Base-by-base conservation (phyloP, 2,888 invertebrate genomes). In the Stomorhina lunata region DNA sequence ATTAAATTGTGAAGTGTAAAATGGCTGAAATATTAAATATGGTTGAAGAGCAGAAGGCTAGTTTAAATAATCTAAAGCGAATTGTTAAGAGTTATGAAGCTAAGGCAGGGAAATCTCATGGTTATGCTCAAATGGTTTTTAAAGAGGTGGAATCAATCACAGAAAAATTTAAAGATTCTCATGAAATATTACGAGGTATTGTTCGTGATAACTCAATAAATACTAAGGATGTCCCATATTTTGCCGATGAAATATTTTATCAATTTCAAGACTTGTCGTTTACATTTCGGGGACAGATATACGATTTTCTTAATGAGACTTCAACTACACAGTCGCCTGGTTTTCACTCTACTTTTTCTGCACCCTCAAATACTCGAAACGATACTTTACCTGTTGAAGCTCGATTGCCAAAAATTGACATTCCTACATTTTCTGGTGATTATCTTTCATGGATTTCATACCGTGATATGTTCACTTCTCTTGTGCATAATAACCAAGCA, bases 391-490 rank as follows among this genome's bases (percentile, higher is more conserved):
- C 61, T 37, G 10, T 48, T 6, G 50, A 61, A 5, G 63, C 65
- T 5, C 63, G 76, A 15, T 57, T 81, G 9, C 77, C 72, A 0
- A 78, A 69, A 73, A 73, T 73, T 3, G 59, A 68, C 25, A 32
- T 73, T 1, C 77, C 81, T 0, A 34, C 37, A 7, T 81, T 81
- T 63, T 71, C 69, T 10, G 76, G 76, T 1, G 59, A 81, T 29
- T 72, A 81, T n/a, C 15, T 71, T 2, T 32, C 68, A 0, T 81
- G 71, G 76, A 65, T 81, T 10, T 77, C 71, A 7, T 81, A 72
- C 25, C 29, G 53, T 12, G 76, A 66, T 27, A 77, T 81, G 72
- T 81, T 76, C 53, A 20, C 37, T 20, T 69, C 80, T 3, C 32
- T 80, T 2, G 76, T 77, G 0, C 76, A 77, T 32, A 81, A 43